Percentiles rank a stretch among this genome's conserved stretches.
Evolutionary conservation across 2,113 vertebrate genomes (phyloP).

Genomic region (Ophthalmotilapia sp.): DNA sequence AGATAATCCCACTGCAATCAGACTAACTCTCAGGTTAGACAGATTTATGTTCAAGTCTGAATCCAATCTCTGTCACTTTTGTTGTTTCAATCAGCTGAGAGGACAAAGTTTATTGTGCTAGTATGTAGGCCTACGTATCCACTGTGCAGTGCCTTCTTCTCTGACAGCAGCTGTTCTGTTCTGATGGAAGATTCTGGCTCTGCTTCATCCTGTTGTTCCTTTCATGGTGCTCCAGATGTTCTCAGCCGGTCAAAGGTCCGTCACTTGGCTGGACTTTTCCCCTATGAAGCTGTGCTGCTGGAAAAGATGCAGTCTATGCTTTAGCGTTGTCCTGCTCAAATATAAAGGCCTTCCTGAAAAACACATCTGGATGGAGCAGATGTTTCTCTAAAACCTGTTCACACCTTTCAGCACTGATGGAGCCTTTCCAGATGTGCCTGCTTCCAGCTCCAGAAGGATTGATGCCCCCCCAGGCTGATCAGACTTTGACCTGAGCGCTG

Average conservation of each 20-base stretch:
- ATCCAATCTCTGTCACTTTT: background rate
- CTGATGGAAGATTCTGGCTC: background rate
- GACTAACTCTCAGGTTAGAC: background rate
- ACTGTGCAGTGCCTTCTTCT: background rate
- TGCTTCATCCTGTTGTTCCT: background rate
- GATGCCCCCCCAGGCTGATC: background rate
- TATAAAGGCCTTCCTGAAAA: background rate
- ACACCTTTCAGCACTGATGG: background rate
- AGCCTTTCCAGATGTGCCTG: background rate
- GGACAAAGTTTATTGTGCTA: background rate
- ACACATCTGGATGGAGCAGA: background rate
- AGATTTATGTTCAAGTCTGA: background rate
- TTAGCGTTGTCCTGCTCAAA: background rate
- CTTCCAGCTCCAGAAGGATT: background rate
- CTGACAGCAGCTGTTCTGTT: background rate
- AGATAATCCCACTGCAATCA: background rate
- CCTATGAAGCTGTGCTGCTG: background rate
- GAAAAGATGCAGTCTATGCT: background rate
- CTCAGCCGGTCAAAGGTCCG: background rate
- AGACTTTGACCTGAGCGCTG: background rate
- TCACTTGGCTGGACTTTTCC: background rate
- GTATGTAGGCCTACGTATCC: background rate
- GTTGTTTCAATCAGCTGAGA: background rate
- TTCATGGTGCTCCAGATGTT: background rate
- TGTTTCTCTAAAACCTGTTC: background rate